These are phyloP conservation scores for Ceramica pisi DNA, from an alignment of 2,888 invertebrate genomes.

Conservation along the genomic window DNA sequence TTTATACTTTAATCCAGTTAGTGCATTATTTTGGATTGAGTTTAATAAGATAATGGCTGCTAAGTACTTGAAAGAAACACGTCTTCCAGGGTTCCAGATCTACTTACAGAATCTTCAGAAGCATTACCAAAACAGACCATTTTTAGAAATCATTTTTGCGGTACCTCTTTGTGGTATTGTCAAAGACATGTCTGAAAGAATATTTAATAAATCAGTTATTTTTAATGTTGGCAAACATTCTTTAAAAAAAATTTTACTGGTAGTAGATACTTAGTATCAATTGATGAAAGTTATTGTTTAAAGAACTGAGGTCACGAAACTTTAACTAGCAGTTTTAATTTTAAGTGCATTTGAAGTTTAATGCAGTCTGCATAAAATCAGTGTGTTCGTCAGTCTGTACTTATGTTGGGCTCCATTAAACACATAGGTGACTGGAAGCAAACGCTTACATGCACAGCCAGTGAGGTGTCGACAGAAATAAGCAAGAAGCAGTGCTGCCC, in stretches of 20 bases:
- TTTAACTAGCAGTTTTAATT: background rate
- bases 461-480: slow-evolving; percentile 73
- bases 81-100: background rate
- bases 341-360: background rate
- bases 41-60: background rate
- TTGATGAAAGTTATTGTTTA: background rate
- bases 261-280: background rate
- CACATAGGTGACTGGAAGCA: slow-evolving; percentile 54
- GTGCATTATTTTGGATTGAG: background rate
- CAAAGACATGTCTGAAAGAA: slow-evolving; percentile 8
- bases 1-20: slow-evolving; percentile 2
- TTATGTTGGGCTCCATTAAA: slow-evolving; percentile 32
- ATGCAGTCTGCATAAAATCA: background rate
- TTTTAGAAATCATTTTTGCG: background rate
- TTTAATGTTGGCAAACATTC: background rate
- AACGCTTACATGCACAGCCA: slow-evolving; percentile 80
- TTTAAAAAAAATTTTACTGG: background rate
- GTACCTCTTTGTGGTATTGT: background rate
- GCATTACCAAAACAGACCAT: background rate
- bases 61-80: slow-evolving; percentile 19
- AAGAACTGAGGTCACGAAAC: background rate
- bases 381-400: slow-evolving; percentile 25
- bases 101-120: slow-evolving; percentile 12
- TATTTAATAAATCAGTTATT: slow-evolving; percentile 1
- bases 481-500: slow-evolving; percentile 78